Percentiles rank a stretch among this genome's conserved stretches.
Conservation (phyloP, 1,140 invertebrate genomes). For the Hylyphantes graminicola region DNA sequence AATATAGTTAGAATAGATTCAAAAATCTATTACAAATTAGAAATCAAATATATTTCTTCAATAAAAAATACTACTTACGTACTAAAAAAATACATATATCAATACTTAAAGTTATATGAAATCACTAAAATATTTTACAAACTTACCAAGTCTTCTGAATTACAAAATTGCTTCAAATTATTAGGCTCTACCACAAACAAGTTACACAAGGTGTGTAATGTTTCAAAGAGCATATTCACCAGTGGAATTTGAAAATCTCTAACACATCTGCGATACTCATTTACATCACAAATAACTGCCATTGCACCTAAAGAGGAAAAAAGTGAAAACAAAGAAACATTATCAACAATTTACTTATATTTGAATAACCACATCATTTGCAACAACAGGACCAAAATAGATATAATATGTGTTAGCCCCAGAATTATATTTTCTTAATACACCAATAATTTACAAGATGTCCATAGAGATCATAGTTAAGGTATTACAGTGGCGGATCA, state of each 20-base stretch:
- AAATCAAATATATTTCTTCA: neutral
- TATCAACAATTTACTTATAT: neutral
- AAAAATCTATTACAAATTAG: neutral
- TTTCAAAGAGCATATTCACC: slow-evolving; percentile 90
- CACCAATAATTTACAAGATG: too few relatives aligned
- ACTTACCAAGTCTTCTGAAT: slow-evolving; percentile 90
- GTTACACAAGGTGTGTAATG: slow-evolving; percentile 95
- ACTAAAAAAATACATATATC: neutral
- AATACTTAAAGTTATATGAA: neutral
- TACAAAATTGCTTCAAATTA: slow-evolving; percentile 95
- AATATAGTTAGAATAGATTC: too few relatives aligned
- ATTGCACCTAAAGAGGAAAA: slow-evolving; percentile 79
- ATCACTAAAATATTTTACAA: neutral
- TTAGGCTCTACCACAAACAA: slow-evolving; percentile 94
- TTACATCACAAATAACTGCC: slow-evolving; percentile 97
- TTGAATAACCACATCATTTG: too few relatives aligned
- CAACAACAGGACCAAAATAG: too few relatives aligned
- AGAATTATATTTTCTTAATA: too few relatives aligned
- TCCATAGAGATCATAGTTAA: too few relatives aligned
- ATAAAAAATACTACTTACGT: neutral
- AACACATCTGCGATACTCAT: slow-evolving; percentile 88
- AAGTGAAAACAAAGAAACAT: neutral
- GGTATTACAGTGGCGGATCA: too few relatives aligned
- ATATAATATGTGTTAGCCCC: too few relatives aligned
- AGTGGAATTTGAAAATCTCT: slow-evolving; percentile 79